Percentiles rank a stretch among this genome's conserved stretches.
Conservation (phyloP, 2,797 vertebrate genomes). For the Notamacropus eugenii region DNA sequence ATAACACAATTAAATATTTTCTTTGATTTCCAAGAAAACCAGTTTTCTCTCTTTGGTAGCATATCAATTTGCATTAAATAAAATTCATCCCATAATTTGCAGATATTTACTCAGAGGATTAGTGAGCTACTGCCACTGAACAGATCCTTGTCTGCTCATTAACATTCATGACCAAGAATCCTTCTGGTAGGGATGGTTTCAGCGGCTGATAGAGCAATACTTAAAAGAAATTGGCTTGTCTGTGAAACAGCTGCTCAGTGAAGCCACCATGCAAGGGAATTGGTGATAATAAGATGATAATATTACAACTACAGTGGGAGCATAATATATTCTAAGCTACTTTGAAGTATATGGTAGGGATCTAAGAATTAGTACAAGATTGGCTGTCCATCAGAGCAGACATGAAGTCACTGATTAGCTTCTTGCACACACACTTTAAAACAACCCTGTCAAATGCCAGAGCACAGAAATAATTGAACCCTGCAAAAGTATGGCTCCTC, state of each 20-base stretch:
- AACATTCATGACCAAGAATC: constrained; percentile 81
- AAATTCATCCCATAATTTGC: constrained; percentile 75
- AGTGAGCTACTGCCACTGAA: constrained; percentile 76
- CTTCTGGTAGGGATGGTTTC: constrained; percentile 77
- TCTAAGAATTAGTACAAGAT: constrained; percentile 44
- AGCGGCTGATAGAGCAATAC: constrained; percentile 82
- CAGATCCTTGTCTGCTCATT: constrained; percentile 79
- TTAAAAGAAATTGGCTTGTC: constrained; percentile 84
- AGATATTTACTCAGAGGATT: constrained; percentile 77
- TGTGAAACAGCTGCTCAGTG: constrained; percentile 82
- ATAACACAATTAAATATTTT: constrained; percentile 57
- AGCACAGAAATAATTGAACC: background rate
- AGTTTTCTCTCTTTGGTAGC: constrained; percentile 63
- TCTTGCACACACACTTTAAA: background rate
- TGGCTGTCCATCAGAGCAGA: constrained; percentile 36
- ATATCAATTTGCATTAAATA: constrained; percentile 76
- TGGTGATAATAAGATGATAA: constrained; percentile 80
- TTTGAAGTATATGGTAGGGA: constrained; percentile 54
- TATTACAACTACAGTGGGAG: constrained; percentile 71
- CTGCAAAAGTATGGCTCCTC: background rate
- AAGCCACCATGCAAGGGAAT: constrained; percentile 78
- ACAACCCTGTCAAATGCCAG: constrained; percentile 12
- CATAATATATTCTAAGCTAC: constrained; percentile 72
- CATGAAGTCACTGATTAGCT: constrained; percentile 20
- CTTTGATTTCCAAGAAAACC: constrained; percentile 69